Evolutionary conservation across 2,888 invertebrate genomes (phyloP).

Genomic region (Escarpia spicata): DNA sequence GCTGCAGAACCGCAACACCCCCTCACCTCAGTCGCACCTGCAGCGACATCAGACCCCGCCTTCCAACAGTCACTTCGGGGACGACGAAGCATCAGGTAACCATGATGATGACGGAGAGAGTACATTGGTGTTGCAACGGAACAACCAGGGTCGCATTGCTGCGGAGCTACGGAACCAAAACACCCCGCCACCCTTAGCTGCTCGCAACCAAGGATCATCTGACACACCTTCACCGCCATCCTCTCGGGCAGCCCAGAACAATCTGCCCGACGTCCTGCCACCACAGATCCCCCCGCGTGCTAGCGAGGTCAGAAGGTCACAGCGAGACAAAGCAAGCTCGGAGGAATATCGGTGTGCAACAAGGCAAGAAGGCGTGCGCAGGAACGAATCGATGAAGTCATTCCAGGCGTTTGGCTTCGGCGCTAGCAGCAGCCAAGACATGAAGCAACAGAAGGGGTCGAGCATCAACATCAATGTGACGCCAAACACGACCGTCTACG

Average conservation of each 20-base stretch:
- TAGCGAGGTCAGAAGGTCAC: not conserved
- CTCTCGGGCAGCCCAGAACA: conserved; percentile 76
- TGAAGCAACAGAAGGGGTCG: conserved; percentile 72
- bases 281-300: conserved; percentile 66
- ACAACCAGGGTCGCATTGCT: not conserved
- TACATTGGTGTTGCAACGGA: not conserved
- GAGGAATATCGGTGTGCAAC: not conserved
- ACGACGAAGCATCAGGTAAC: conserved; percentile 11
- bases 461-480: conserved; percentile 97
- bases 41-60: not conserved
- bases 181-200: not conserved
- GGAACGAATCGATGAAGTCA: conserved; percentile 72
- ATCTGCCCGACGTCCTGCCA: conserved; percentile 93
- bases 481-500: conserved; percentile 75
- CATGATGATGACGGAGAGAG: conserved; percentile 20
- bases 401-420: conserved; percentile 97
- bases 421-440: conserved; percentile 49
- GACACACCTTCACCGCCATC: conserved; percentile 32
- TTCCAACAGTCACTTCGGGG: not conserved
- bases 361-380: conserved; percentile 21
- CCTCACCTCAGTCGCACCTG: not conserved
- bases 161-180: not conserved
- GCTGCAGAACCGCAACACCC: not conserved
- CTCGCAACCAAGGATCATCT: not conserved
- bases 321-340: not conserved